Percentiles rank a stretch among this genome's conserved stretches.
Evolutionary conservation across 2,888 invertebrate species (phyloP).

Genomic region (Melolontha melolontha): DNA sequence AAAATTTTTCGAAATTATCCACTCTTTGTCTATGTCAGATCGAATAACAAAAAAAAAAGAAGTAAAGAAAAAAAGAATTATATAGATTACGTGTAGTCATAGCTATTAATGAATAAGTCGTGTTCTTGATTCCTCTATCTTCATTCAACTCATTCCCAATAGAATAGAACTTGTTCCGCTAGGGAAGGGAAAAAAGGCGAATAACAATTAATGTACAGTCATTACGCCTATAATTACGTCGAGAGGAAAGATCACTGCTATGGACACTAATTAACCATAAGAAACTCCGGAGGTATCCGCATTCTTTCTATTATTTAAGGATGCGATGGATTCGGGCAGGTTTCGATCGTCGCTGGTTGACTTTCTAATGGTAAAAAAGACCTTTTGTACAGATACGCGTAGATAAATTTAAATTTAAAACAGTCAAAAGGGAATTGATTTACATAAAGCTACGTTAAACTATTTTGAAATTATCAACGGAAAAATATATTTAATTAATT

Average conservation of each 20-base stretch:
- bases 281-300: too few species aligned
- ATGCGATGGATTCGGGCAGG: too few species aligned
- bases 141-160: conserved; percentile 6
- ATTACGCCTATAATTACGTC: conserved; percentile 15
- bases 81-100: conserved; percentile 18
- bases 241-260: conserved; percentile 11
- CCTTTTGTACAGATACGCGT: too few species aligned
- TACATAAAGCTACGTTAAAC: too few species aligned
- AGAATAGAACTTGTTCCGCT: conserved; percentile 7
- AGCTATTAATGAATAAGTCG: conserved; percentile 16
- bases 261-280: conserved; percentile 11
- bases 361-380: too few species aligned
- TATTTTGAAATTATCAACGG: too few species aligned
- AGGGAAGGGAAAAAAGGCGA: conserved; percentile 2
- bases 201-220: conserved; percentile 22
- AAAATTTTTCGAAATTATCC: too few species aligned
- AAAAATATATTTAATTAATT: too few species aligned
- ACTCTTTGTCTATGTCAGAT: background rate
- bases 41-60: background rate
- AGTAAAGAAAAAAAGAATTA: background rate
- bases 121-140: background rate
- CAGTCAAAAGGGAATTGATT: too few species aligned
- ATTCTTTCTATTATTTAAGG: too few species aligned
- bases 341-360: too few species aligned
- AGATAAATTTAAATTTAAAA: too few species aligned